Evolutionary conservation across 2,113 vertebrate species (phyloP).

Genomic region (Catharus minimus): DNA sequence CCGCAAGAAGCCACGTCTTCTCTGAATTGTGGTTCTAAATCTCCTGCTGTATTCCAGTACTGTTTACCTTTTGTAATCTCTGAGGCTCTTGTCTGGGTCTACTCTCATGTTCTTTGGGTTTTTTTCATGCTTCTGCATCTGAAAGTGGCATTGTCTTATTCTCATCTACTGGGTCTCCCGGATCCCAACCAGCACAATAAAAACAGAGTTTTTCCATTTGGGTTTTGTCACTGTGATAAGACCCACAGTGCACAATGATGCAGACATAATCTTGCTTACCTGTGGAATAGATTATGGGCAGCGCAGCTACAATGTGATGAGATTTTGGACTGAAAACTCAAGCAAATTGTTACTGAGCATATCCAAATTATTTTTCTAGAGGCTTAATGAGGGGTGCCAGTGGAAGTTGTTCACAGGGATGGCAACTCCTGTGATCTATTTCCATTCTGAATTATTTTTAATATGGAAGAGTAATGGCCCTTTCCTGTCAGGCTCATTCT

Average conservation of each 20-base stretch:
- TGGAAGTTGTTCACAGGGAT: neutral
- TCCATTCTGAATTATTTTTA: neutral
- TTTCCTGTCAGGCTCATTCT: neutral
- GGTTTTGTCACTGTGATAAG: neutral
- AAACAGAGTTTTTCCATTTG: neutral
- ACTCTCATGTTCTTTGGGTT: rapidly evolving
- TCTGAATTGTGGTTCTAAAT: neutral
- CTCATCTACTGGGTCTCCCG: neutral
- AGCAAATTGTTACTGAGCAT: neutral
- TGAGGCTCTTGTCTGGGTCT: neutral
- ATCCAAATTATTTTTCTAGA: neutral
- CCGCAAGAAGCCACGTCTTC: neutral
- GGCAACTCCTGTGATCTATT: neutral
- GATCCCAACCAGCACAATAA: neutral
- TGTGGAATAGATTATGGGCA: neutral
- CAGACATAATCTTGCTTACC: neutral
- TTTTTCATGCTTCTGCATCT: neutral
- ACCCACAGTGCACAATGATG: neutral
- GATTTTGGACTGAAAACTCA: neutral
- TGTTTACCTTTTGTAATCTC: neutral
- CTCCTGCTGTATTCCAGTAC: neutral
- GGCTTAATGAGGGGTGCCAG: neutral
- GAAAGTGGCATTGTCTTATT: neutral
- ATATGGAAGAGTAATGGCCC: neutral
- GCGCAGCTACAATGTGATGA: neutral